Base-by-base conservation (phyloP, 2,113 vertebrate genomes). In the Rana temporaria region DNA sequence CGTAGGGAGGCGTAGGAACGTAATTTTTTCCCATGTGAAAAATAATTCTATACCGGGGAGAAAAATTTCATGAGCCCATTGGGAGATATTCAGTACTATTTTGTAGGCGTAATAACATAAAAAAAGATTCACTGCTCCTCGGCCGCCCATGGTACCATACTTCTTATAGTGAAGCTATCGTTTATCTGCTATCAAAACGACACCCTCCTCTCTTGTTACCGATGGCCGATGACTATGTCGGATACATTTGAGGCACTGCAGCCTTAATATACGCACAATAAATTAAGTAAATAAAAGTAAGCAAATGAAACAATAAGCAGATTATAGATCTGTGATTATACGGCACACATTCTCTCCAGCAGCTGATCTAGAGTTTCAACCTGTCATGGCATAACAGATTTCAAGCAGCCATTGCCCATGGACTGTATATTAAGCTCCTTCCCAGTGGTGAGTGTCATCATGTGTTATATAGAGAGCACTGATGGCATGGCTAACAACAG, bases 401-500 rank as follows among this genome's bases (percentile, higher is more conserved):
- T 75, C 32, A 75, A 60, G 56, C 72, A 75, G 26, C 42, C 19
- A 38, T 24, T 52, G 63, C 18, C 56, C 71, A 68, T 63, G 62
- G 71, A 68, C 42, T 53, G 66, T 67, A 57, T 24, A 67, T 67
- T 76, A 55, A 55, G 62, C 57, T 34, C 62, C 5, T 66, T 82
- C 63, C 71, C 52, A 66, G 63, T 59, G 64, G 60, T 60, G 55
- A 66, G 22, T 83, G 55, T 66, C 63, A 68, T 83, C 81, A 76
- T 76, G 30, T 68, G 62, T 76, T 83, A 83, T 76, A 83, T 32
- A 68, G 53, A 19, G 34, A 60, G 73, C 18, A n/a, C 38, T 75
- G 81, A 76, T 59, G 52, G 53, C 68, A 75, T 75, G 81, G 70
- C 56, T 68, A 83, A 57, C 52, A 76, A 63, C 53, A 83, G 20